Evolutionary conservation across 2,888 invertebrate genomes (phyloP).

Genomic region (Phymatocera aterrima): DNA sequence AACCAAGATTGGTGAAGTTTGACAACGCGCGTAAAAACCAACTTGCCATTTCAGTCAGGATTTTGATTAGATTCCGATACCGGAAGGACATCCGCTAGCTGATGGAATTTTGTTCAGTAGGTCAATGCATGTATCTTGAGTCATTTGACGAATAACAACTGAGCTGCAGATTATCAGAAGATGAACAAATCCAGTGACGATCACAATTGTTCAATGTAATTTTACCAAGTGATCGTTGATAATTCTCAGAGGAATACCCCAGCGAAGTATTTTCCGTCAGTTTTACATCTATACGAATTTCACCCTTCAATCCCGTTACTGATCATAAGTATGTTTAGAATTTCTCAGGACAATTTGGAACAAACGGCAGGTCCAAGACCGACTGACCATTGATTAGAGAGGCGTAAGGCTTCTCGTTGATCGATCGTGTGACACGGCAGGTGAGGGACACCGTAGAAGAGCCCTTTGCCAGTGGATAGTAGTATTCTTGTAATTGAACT

Average conservation of each 20-base stretch:
- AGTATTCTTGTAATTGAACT: slow-evolving; percentile 61
- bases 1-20: neutral
- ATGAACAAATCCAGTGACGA: too few species aligned
- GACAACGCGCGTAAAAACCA: neutral
- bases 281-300: too few species aligned
- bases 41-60: neutral
- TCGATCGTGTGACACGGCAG: slow-evolving; percentile 37
- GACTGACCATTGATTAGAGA: neutral
- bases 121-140: too few species aligned
- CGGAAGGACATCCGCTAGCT: neutral
- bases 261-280: too few species aligned
- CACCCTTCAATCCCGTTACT: neutral
- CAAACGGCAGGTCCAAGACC: neutral
- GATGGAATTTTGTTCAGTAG: neutral
- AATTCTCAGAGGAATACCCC: too few species aligned
- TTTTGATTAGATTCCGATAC: neutral
- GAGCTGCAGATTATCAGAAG: too few species aligned
- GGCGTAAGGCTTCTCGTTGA: neutral
- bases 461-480: slow-evolving; percentile 41
- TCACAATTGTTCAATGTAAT: too few species aligned
- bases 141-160: neutral
- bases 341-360: neutral
- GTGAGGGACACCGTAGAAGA: slow-evolving; percentile 40
- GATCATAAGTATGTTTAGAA: too few species aligned
- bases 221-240: too few species aligned